Conservation (phyloP, 2,888 invertebrate genomes). For the Lumbricus terrestris region DNA sequence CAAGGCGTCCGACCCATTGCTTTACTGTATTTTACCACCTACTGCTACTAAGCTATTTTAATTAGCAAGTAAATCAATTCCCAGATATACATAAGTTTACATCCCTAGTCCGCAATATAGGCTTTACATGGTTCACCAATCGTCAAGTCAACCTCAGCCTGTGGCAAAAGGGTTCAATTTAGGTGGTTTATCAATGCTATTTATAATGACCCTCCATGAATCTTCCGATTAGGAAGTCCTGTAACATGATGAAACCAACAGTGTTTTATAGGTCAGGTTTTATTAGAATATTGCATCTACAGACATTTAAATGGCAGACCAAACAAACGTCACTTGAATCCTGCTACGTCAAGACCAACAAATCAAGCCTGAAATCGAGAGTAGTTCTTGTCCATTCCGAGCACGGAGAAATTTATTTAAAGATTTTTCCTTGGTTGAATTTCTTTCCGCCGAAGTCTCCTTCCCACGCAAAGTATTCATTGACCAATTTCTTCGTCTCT, state of each 20-base stretch:
- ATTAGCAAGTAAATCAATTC: no score
- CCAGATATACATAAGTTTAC: no score
- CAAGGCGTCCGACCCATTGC: no score
- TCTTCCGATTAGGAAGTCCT: no score
- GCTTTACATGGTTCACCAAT: no score
- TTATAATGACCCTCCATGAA: no score
- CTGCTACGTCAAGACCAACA: background rate
- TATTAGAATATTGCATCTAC: background rate
- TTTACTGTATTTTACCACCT: no score
- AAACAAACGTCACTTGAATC: background rate
- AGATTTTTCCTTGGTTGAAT: slow-evolving; percentile 98
- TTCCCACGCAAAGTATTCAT: slow-evolving; percentile 86
- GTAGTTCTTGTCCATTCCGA: background rate
- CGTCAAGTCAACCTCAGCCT: no score
- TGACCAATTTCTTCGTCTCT: slow-evolving; percentile 81
- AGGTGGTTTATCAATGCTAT: no score
- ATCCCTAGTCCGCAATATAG: no score
- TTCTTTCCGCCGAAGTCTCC: slow-evolving; percentile 86
- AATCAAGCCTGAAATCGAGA: background rate
- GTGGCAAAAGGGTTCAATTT: no score
- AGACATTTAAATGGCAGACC: background rate
- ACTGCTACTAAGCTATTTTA: no score
- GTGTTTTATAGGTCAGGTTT: background rate
- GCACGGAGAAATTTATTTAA: slow-evolving; percentile 70
- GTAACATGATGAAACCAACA: background rate